These are phyloP conservation scores for Cepaea hortensis DNA, from an alignment of 2,888 invertebrate genomes.

Conservation along the genomic window DNA sequence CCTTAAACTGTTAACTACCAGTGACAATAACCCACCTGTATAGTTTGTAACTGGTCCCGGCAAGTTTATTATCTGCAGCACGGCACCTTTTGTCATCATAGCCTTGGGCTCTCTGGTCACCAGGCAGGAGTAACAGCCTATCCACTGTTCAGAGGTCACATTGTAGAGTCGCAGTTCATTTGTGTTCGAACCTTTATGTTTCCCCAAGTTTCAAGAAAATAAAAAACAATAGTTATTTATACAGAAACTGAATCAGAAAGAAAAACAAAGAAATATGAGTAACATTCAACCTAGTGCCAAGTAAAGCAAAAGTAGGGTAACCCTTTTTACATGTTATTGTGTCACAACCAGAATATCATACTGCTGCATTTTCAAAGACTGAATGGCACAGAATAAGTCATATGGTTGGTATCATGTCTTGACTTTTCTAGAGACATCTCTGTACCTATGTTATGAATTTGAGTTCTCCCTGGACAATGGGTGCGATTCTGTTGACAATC, in stretches of 20 bases:
- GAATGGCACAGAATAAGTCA: too few species aligned
- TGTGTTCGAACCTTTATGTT: conserved; percentile 40
- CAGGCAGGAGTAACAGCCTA: conserved; percentile 61
- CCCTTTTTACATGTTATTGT: neutral
- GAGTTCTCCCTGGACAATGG: too few species aligned
- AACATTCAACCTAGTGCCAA: too few species aligned
- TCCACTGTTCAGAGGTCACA: conserved; percentile 53
- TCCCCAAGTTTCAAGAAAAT: neutral
- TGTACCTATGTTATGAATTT: too few species aligned
- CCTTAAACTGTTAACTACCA: neutral
- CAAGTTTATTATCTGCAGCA: conserved; percentile 42
- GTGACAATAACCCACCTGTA: conserved; percentile 15
- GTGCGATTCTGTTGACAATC: too few species aligned
- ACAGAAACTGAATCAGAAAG: neutral
- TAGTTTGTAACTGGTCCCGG: neutral
- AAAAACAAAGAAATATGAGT: too few species aligned
- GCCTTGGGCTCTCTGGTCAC: conserved; percentile 41
- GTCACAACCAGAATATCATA: too few species aligned
- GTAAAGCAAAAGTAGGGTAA: too few species aligned
- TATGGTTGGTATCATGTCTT: too few species aligned
- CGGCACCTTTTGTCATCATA: conserved; percentile 46
- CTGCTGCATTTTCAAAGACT: too few species aligned
- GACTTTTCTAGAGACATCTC: too few species aligned
- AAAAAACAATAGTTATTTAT: neutral
- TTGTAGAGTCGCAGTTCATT: conserved; percentile 57